Base-by-base conservation (phyloP, 2,888 invertebrate genomes). In the Dicyrtoma fusca region DNA sequence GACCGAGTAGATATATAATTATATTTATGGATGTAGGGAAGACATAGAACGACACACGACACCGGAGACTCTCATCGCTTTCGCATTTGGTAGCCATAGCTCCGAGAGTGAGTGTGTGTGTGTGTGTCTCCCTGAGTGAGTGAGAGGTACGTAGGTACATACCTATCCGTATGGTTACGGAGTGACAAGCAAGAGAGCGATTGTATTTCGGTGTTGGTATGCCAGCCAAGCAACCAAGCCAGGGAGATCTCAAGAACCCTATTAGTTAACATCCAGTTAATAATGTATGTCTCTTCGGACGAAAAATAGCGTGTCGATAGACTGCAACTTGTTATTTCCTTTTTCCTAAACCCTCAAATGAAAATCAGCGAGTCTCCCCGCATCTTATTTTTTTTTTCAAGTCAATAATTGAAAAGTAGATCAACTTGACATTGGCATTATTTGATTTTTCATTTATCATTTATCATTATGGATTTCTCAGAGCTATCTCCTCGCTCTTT, bases 251-350 rank as follows among this genome's bases (percentile, higher is more conserved):
- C 19, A 49, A 51, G 21, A 59, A 62, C 25, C 51, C 34, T 69
- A 61, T 69, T 69, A 62, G 69, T 69, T 61, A 69, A 62, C 49
- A 69, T 62, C 49, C 51, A 51, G 53, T 53, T 66, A 53, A 66
- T 66, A 66, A 51, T 47, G 42, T 47, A 23, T 19, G 51, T 53
- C 19, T 53, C 49, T 5, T n/a, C n/a, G 13, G 11, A 66, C 13
- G 62, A 69, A 69, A 69, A 69, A 69, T 62, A 42, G 51, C 19
- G 51, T 69, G 69, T 47, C 47, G 69, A 69, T 69, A 69, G 69
- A 69, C 69, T 62, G 61, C 62, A 62, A 49, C 69, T 69, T 69
- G 69, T 69, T 69, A 62, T 49, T 69, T 51, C 21, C 47, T 64
- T 49, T 26, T 66, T n/a, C n/a, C 49, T 19, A 4, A 10, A 17